Evolutionary conservation across 30 jellyfish, hydroid and myxozoan genomes (phyloP).

Genomic region (Turritopsis dohrnii): DNA sequence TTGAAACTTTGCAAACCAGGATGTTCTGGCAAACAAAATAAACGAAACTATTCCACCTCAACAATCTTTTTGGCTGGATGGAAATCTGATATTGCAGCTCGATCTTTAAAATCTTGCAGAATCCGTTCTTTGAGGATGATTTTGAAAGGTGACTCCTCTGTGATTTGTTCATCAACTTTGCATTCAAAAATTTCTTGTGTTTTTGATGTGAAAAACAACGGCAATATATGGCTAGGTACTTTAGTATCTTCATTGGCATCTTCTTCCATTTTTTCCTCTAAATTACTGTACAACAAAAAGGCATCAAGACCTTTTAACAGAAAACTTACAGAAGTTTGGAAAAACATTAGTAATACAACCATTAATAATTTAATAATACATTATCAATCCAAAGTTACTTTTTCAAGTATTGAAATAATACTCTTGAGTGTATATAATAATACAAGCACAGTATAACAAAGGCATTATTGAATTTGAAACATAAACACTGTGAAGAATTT

Average conservation of each 20-base stretch:
- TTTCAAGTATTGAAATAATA: too few relatives aligned
- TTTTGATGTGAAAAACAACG: conserved; percentile 73
- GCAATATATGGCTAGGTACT: conserved; percentile 64
- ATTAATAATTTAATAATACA: too few relatives aligned
- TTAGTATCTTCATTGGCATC: neutral
- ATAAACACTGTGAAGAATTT: too few relatives aligned
- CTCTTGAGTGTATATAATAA: too few relatives aligned
- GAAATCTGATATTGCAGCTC: conserved; percentile 95
- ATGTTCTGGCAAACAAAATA: neutral
- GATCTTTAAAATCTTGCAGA: conserved; percentile 64
- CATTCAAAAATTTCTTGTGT: conserved; percentile 90
- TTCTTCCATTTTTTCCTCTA: neutral
- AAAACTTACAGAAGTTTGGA: neutral
- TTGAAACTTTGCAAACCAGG: neutral
- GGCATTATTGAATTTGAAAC: too few relatives aligned
- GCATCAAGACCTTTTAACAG: too few relatives aligned
- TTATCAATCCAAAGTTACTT: too few relatives aligned
- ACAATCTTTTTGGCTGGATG: conserved; percentile 87
- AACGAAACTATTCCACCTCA: conserved; percentile 49
- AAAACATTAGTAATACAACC: too few relatives aligned
- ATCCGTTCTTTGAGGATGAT: conserved; percentile 60
- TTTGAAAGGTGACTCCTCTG: conserved; percentile 58
- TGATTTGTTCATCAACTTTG: conserved; percentile 70
- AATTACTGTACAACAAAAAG: neutral
- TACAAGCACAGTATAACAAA: too few relatives aligned